phyloP scores from a whole-genome alignment of 2,797 vertebrate genomes.

The Sparus aurata region DNA sequence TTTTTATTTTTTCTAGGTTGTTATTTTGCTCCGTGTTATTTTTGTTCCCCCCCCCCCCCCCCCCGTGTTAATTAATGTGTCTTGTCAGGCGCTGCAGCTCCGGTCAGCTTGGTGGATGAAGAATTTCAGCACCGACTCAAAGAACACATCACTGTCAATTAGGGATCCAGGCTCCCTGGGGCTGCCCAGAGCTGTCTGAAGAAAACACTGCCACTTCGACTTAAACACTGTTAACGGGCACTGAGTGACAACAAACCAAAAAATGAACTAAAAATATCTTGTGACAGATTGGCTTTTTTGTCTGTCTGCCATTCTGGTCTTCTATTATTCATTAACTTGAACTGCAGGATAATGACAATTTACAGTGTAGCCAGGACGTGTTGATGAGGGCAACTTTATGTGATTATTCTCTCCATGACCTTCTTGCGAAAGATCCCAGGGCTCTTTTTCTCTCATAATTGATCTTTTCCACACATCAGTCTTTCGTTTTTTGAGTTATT shows the following conservation, averaged over 20 bases:
- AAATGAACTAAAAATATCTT: conserved; percentile 66
- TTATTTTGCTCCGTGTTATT: conserved; percentile 60
- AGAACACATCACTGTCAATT: conserved; percentile 88
- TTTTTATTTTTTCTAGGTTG: conserved; percentile 30
- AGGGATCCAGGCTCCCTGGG: conserved; percentile 76
- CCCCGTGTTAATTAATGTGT: conserved; percentile 81
- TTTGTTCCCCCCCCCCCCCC: conserved; percentile 60
- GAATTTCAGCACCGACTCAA: conserved; percentile 80
- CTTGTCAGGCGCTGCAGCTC: conserved; percentile 79
- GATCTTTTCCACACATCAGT: conserved; percentile 25
- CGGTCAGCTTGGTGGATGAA: conserved; percentile 78
- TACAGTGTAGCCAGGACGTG: conserved; percentile 25
- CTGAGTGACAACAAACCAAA: conserved; percentile 77
- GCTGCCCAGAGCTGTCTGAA: conserved; percentile 78
- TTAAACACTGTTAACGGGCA: conserved; percentile 80
- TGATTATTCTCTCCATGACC: conserved; percentile 49
- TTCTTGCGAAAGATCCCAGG: conserved; percentile 27
- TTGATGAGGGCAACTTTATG: conserved; percentile 34
- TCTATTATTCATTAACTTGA: conserved; percentile 56
- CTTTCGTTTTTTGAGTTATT: conserved; percentile 28
- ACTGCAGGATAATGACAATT: conserved; percentile 44
- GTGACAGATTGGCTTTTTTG: conserved; percentile 60
- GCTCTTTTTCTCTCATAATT: conserved; percentile 34
- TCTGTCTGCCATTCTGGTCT: conserved; percentile 16
- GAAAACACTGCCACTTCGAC: conserved; percentile 81